Evolutionary conservation across 2,888 invertebrate species (phyloP).

Genomic region (Lasioglossum marginatum): DNA sequence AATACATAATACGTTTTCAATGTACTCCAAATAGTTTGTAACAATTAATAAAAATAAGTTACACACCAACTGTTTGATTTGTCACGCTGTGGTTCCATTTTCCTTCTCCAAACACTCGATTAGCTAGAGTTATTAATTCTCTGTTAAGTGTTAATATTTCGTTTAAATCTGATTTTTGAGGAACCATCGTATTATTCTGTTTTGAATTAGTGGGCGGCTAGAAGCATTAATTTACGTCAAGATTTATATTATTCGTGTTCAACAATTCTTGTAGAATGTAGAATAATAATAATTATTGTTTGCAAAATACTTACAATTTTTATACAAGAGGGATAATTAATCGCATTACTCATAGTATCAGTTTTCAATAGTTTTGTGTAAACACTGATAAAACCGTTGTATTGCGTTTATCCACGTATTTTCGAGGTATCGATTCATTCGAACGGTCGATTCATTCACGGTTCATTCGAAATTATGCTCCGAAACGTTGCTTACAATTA

Average conservation of each 20-base stretch:
- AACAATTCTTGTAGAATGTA: not conserved
- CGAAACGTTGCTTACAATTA: no score
- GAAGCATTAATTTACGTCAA: not conserved
- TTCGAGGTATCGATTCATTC: not conserved
- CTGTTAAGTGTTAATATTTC: conserved; percentile 45
- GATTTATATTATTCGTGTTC: not conserved
- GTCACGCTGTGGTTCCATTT: conserved; percentile 74
- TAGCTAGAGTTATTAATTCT: conserved; percentile 70
- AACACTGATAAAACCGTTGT: not conserved
- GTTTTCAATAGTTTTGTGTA: not conserved
- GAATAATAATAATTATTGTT: not conserved
- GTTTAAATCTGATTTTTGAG: conserved; percentile 29
- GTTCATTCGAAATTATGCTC: not conserved
- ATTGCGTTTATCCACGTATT: not conserved
- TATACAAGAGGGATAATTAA: conserved; percentile 62
- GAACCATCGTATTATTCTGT: conserved; percentile 1
- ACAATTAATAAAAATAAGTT: conserved; percentile 19
- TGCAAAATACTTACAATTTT: conserved; percentile 59
- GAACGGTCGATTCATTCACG: not conserved
- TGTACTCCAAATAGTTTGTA: not conserved
- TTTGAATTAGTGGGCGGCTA: conserved; percentile 44
- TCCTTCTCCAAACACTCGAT: conserved; percentile 67
- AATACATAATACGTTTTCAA: not conserved
- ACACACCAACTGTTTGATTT: conserved; percentile 71
- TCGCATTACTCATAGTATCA: conserved; percentile 37